phyloP scores from a whole-genome alignment of 2,797 vertebrate species.

The Ctenochaetus hawaiiensis region DNA sequence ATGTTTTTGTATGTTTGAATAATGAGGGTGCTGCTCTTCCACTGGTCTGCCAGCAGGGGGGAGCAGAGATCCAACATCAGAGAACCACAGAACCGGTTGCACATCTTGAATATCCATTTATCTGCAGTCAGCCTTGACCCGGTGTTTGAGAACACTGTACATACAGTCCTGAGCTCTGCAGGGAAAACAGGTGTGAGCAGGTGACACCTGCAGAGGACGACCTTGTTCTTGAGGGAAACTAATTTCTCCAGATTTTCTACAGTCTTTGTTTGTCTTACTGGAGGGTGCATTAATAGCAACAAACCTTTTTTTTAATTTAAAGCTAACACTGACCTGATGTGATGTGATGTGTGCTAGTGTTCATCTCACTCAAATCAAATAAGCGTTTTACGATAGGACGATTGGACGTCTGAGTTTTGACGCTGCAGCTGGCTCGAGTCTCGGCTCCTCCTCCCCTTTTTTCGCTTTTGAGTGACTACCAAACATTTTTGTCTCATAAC shows the following conservation, averaged over 20 bases:
- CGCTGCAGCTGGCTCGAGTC: conserved; percentile 13
- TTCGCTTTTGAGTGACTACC: conserved; percentile 28
- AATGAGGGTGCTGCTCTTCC: conserved; percentile 6
- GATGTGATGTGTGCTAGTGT: background rate
- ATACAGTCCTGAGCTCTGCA: conserved; percentile 9
- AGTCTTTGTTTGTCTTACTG: background rate
- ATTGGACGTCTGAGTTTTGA: background rate
- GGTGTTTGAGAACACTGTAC: conserved; percentile 4
- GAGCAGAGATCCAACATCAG: conserved; percentile 44
- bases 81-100: background rate
- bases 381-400: background rate
- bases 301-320: background rate
- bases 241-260: background rate
- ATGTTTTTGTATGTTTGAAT: background rate
- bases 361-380: conserved; percentile 10
- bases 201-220: conserved; percentile 30
- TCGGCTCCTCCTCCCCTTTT: conserved; percentile 6
- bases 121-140: conserved; percentile 51
- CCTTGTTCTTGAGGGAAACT: background rate
- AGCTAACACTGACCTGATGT: background rate
- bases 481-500: conserved; percentile 39
- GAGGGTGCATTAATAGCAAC: no score
- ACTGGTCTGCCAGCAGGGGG: conserved; percentile 51
- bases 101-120: conserved; percentile 38
- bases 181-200: conserved; percentile 28